These are phyloP conservation scores for Hippasteria phrygiana DNA, from an alignment of 53 echinoderm and acorn worm genomes.

Conservation along the genomic window DNA sequence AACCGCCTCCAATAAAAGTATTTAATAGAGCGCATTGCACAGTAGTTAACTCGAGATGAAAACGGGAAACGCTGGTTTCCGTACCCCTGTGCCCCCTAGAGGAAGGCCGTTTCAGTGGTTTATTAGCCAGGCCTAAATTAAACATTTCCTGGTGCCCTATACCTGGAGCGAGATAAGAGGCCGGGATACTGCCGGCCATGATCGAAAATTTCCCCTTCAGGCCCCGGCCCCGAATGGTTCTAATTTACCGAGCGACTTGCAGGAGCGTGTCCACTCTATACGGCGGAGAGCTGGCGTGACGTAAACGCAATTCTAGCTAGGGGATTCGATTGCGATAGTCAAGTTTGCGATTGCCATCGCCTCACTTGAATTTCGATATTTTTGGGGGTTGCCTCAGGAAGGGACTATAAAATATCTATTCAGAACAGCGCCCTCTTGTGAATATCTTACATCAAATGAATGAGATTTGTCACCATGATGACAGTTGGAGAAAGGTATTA, in stretches of 20 bases:
- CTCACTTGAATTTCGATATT: too few species aligned
- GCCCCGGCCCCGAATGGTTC: constrained; percentile 9
- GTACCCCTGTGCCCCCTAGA: constrained; percentile 9
- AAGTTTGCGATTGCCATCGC: too few species aligned
- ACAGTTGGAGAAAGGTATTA: too few species aligned
- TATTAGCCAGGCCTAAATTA: constrained; percentile 44
- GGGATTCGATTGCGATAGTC: background rate
- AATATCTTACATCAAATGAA: too few species aligned
- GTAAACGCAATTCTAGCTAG: background rate
- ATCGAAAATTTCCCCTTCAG: constrained; percentile 56
- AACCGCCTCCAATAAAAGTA: constrained; percentile 1
- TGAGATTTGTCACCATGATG: too few species aligned
- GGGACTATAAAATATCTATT: too few species aligned
- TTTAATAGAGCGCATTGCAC: constrained; percentile 1
- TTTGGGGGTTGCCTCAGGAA: too few species aligned
- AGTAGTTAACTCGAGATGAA: constrained; percentile 46
- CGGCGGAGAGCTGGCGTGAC: background rate
- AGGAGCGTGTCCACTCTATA: constrained; percentile 2
- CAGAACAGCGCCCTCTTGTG: too few species aligned
- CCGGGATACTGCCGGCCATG: constrained; percentile 34
- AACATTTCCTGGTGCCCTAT: constrained; percentile 49
- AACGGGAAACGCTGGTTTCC: constrained; percentile 59
- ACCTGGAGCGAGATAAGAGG: constrained; percentile 56
- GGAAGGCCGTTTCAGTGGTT: constrained; percentile 45
- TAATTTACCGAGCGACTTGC: too few species aligned